Base-by-base conservation (phyloP, 2,113 vertebrate species). In the Triplophysa dalaica region DNA sequence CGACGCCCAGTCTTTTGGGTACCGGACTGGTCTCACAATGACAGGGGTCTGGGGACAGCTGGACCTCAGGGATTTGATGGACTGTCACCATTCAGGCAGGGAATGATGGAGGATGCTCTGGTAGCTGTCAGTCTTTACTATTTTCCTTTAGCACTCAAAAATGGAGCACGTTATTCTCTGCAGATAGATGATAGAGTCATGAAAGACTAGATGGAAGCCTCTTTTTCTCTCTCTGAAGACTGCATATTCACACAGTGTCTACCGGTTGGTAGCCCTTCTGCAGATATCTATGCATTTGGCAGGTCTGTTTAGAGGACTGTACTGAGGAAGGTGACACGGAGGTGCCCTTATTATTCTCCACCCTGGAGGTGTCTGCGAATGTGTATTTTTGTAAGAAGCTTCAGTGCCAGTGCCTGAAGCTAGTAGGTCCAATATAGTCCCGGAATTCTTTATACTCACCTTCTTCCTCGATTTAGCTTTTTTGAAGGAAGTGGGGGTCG, bases 401-500 rank as follows among this genome's bases (percentile, higher is more conserved):
- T 84, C 64, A 84, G 70, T 79, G 72, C 76, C 56, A 79, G 60
- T 48, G 76, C 83, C 83, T 82, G 48, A 43, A 82, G 79, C 83
- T 43, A 84, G 76, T 52, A 79, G 69, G 70, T 75, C 70, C 78
- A 68, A 84, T 84, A 78, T 76, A 79, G 83, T 52, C 77, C 77
- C 79, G 76, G 72, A 79, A 82, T 79, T 79, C 77, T 72, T 64
- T 84, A 79, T 82, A 81, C 76, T 79, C 56, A 56, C 79, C 75
- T 78, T 84, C 75, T 81, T 66, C 65, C 75, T 84, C 56, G 62
- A 76, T 81, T 78, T 81, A 68, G 64, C 72, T 79, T 84, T 83
- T 70, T 81, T 83, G 63, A 67, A 60, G 66, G 64, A 64, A 16
- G 66, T 22, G 63, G 33, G 68, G 38, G 64, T 82, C 70, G 84